Base-by-base conservation (phyloP, 1,140 invertebrate genomes). In the Magallana gigas region DNA sequence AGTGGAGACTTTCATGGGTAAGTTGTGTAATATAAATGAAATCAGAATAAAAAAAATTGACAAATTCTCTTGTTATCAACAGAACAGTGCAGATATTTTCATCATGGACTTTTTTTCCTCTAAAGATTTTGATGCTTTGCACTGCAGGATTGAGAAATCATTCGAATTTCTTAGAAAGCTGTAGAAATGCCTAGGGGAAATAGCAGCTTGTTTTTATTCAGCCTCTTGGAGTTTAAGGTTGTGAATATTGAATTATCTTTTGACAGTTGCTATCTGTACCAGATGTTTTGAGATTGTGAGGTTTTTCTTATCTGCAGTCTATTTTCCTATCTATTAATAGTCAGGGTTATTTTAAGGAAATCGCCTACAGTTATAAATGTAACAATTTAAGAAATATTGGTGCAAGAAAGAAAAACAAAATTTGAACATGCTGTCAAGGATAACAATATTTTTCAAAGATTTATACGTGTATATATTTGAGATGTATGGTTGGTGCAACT, bases 231-330 rank as follows among this genome's bases (percentile, higher is more conserved):
- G 68, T 76, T 76, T 18, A 8, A 76, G 68, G 36, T 76, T 76
- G 68, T 71, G 18, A 71, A 11, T 71, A 18, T 7, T 29, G 64
- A 23, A 71, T 71, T 71, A 71, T 36, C 36, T 76, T 76, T 76
- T 76, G 68, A 76, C 68, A 76, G 68, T 76, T 76, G 68, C 68
- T 76, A 76, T 76, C 68, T 76, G 23, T 18, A 29, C 68, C 68
- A 76, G 68, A 76, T 76, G 68, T 76, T 76, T 29, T 29, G 23
- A 36, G 23, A 76, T 29, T 76, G 68, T 6, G 23, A 76, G 36
- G 68, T 14, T 23, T 48, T 18, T 18, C 23, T 76, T 76, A 76
- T 76, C 68, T 76, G 18, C 9, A 76, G 23, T 12, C 36, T 76
- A 29, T 76, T 76, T 12, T 76, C 23, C 23, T 23, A 0, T 76